Conservation (phyloP, 2,113 vertebrate species). For the Axis porcinus region DNA sequence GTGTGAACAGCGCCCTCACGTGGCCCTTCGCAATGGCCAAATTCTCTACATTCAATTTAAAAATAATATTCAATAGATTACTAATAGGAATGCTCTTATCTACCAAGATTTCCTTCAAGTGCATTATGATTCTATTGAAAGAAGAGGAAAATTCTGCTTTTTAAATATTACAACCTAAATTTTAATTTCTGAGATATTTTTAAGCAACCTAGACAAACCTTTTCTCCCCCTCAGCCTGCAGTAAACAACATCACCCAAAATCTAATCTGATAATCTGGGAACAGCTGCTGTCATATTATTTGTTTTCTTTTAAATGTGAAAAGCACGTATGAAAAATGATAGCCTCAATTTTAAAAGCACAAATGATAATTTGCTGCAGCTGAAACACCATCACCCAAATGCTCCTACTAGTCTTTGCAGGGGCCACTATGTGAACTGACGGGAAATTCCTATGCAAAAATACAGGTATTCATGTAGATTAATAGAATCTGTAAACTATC, state of each 20-base stretch:
- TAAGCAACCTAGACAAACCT: neutral
- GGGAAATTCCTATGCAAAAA: conserved; percentile 65
- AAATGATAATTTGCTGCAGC: conserved; percentile 69
- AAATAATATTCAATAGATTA: conserved; percentile 79
- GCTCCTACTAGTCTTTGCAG: conserved; percentile 54
- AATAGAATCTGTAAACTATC: conserved; percentile 44
- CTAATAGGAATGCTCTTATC: conserved; percentile 78
- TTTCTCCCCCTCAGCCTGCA: neutral
- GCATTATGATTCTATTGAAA: conserved; percentile 16
- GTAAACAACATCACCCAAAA: conserved; percentile 39
- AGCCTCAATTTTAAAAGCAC: conserved; percentile 51
- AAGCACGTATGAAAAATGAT: conserved; percentile 63
- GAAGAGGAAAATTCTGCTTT: neutral
- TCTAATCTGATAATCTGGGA: conserved; percentile 49
- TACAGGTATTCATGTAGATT: conserved; percentile 3
- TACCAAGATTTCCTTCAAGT: conserved; percentile 65
- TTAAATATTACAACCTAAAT: neutral
- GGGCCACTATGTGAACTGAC: conserved; percentile 44
- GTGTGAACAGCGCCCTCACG: conserved; percentile 98
- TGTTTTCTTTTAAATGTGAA: conserved; percentile 50
- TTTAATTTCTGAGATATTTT: conserved; percentile 14
- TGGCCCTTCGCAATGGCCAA: conserved; percentile 76
- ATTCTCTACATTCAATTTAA: conserved; percentile 69
- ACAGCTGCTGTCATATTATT: conserved; percentile 49
- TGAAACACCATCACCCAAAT: conserved; percentile 56